phyloP scores from a whole-genome alignment of 2,888 invertebrate genomes.

The Apamea anceps region DNA sequence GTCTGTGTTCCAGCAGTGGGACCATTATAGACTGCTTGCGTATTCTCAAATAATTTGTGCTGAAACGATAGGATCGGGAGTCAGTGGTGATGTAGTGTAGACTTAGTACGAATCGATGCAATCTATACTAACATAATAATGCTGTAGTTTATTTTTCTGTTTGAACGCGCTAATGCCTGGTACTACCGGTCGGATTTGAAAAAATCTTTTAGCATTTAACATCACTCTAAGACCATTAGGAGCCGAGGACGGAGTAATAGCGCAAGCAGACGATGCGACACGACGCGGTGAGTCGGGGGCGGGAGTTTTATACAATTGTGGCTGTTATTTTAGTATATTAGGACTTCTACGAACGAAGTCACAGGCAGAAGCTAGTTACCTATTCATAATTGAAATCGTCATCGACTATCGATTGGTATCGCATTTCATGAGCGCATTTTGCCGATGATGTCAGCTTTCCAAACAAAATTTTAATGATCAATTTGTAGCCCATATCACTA shows the following conservation, averaged over 20 bases:
- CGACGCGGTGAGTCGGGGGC: neutral
- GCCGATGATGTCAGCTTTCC: conserved; percentile 10
- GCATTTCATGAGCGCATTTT: conserved; percentile 19
- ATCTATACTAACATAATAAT: neutral
- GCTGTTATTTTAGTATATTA: neutral
- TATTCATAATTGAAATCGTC: conserved; percentile 10
- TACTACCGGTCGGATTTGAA: neutral
- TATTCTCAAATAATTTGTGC: neutral
- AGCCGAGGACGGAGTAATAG: neutral
- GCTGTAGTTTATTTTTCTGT: neutral
- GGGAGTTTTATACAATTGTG: neutral
- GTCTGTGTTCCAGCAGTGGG: too few species aligned
- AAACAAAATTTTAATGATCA: conserved; percentile 39
- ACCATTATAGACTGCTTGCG: too few species aligned
- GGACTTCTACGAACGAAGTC: neutral
- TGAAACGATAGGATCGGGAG: neutral
- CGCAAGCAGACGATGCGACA: neutral
- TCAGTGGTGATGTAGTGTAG: neutral
- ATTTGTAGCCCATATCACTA: conserved; percentile 27
- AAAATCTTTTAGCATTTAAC: neutral
- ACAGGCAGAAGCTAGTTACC: neutral
- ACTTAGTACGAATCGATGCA: neutral
- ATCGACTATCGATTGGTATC: conserved; percentile 10
- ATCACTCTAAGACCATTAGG: neutral
- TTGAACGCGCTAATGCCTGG: neutral